Conservation (phyloP, 2,888 invertebrate genomes). For the Frankliniella fusca region DNA sequence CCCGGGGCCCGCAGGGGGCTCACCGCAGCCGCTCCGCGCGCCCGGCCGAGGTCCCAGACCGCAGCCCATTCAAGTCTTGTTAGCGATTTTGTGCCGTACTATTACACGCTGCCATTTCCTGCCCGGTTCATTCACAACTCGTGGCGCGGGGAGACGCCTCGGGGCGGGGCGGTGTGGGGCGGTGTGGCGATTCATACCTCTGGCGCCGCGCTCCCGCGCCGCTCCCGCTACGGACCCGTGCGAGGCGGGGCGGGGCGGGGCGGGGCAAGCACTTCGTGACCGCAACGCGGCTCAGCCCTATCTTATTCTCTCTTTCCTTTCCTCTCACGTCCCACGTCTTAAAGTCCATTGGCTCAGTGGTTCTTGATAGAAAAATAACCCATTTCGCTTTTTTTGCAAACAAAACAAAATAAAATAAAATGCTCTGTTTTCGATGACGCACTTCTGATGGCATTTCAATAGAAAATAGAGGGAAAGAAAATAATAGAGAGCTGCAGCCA, state of each 20-base stretch:
- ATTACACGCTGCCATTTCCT: neutral
- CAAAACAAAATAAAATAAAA: no score
- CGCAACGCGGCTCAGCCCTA: no score
- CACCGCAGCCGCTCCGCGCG: neutral
- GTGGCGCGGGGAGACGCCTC: neutral
- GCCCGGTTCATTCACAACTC: slow-evolving; percentile 19
- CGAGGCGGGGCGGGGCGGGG: neutral
- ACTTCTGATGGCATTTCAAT: no score
- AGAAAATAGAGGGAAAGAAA: no score
- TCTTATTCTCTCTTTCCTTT: no score
- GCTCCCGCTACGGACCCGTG: neutral
- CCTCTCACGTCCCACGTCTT: no score
- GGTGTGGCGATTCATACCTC: neutral
- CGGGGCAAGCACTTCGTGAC: neutral
- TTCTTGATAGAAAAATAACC: no score
- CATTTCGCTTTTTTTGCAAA: no score
- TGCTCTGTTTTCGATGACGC: no score
- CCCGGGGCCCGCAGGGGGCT: neutral
- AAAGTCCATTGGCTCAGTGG: no score
- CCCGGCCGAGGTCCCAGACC: neutral
- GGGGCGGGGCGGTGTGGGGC: neutral
- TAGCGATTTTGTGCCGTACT: slow-evolving; percentile 16
- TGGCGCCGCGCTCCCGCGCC: neutral
- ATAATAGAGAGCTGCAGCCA: no score
- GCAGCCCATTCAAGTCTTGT: slow-evolving; percentile 26